Conservation (phyloP, 2,797 vertebrate genomes). For the Octomys mimax region DNA sequence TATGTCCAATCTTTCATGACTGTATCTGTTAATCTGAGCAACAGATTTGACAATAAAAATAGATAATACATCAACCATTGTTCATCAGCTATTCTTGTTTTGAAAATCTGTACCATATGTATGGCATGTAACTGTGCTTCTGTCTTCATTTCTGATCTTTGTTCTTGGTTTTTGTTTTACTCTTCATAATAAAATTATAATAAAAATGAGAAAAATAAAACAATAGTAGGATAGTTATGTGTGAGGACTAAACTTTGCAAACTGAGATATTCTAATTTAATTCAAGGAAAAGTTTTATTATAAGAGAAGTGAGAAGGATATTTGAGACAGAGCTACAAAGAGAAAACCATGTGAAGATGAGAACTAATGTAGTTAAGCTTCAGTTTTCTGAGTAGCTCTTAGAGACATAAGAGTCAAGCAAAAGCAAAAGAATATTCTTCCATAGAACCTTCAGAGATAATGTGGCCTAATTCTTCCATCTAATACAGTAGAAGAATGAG, state of each 20-base stretch:
- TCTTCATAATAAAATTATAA: no score
- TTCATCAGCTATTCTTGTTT: no score
- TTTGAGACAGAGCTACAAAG: background rate
- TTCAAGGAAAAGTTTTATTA: background rate
- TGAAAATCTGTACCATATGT: no score
- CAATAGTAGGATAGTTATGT: background rate
- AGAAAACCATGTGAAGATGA: background rate
- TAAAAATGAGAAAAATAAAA: background rate
- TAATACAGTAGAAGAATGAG: background rate
- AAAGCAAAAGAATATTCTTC: background rate
- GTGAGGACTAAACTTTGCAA: background rate
- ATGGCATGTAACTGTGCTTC: no score
- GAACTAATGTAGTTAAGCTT: background rate
- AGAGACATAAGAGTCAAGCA: background rate
- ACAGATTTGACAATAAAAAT: no score
- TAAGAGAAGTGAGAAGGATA: background rate
- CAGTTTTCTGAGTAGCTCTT: background rate
- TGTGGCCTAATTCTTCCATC: background rate
- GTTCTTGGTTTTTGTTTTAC: no score
- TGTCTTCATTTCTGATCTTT: no score
- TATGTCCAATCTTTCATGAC: no score
- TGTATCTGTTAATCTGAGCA: no score
- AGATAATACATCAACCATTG: no score
- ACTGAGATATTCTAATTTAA: background rate
- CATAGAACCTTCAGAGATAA: background rate